These are phyloP conservation scores for Scortum barcoo DNA, from an alignment of 2,113 vertebrate genomes.

Conservation along the genomic window DNA sequence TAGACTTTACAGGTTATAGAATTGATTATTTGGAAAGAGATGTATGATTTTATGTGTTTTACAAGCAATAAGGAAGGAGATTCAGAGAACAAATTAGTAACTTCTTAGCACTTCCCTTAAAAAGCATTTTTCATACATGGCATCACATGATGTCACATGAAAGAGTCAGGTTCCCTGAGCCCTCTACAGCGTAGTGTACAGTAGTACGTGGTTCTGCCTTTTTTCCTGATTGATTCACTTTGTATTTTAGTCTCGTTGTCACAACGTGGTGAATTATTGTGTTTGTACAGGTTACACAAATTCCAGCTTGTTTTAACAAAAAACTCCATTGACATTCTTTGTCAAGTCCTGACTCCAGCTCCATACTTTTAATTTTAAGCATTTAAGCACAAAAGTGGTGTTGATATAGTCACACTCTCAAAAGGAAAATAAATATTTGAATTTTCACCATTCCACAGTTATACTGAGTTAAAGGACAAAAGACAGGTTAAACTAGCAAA, in stretches of 20 bases:
- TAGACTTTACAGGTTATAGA: not conserved
- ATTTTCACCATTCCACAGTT: too few species aligned
- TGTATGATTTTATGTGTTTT: not conserved
- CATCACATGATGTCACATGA: not conserved
- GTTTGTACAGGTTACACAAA: slow-evolving; percentile 7
- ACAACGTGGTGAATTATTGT: not conserved
- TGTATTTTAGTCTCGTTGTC: not conserved
- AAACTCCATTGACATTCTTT: not conserved
- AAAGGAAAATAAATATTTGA: too few species aligned
- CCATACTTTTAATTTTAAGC: too few species aligned
- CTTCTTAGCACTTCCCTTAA: too few species aligned
- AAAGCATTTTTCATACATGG: not conserved
- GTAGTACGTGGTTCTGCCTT: not conserved
- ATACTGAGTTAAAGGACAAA: too few species aligned
- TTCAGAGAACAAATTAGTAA: not conserved
- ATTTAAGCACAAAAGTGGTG: too few species aligned
- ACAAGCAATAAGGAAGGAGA: not conserved
- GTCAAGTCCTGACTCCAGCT: too few species aligned
- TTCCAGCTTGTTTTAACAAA: not conserved
- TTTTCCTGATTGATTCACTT: not conserved
- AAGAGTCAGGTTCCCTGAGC: not conserved
- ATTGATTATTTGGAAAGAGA: not conserved
- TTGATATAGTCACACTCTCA: too few species aligned
- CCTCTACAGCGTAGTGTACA: not conserved
- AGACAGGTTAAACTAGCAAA: too few species aligned